Evolutionary conservation across 2,113 vertebrate genomes (phyloP), one percentile per base, ranked within the genome.

Genomic region (Cyanoderma ruficeps): DNA sequence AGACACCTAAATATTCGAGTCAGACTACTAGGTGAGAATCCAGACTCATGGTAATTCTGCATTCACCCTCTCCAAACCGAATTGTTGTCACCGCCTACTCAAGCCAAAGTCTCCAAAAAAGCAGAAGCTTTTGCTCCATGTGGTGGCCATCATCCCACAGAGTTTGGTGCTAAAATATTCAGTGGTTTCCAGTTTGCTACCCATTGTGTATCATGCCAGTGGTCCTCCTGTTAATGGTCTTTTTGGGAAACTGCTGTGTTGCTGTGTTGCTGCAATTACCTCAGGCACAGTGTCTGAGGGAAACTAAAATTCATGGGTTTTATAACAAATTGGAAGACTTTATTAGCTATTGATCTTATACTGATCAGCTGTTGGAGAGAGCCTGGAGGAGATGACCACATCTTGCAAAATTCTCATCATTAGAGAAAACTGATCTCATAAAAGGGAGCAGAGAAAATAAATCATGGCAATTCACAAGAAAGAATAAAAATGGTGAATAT

Each of bases 1-100:
- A 35, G 53, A 70, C 4, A 41, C 13, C 3, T 44, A 49, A 69
- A 60, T 57, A 53, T 49, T 41, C 1, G 0, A 94, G 39, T 69
- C 25, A 59, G 15, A 28, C 7, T 24, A 9, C 14, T 64, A 35
- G 12, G 13, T 63, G n/a, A 87, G 49, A 91, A 93, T 61, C 31
- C 13, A 64, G 30, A 30, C 7, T 59, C 5, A 17, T 0, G 0
- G 35, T 59, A 60, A 46, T 55, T 70, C 11, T 56, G 52, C 33
- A 56, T 64, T 90, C 33, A 77, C 9, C 14, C 13, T 57, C 55
- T 80, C n/a, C 35, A 63, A 46, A 64, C 7, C 21, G 56, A 87
- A 31, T 15, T 69, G 53, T 30, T 69, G 33, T 22, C n/a, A 60
- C 19, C 2, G 0, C 13, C 41, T 93, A 16, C 50, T 65, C 37